These are phyloP conservation scores for Pampus argenteus DNA, from an alignment of 2,797 vertebrate species.

Conservation along the genomic window DNA sequence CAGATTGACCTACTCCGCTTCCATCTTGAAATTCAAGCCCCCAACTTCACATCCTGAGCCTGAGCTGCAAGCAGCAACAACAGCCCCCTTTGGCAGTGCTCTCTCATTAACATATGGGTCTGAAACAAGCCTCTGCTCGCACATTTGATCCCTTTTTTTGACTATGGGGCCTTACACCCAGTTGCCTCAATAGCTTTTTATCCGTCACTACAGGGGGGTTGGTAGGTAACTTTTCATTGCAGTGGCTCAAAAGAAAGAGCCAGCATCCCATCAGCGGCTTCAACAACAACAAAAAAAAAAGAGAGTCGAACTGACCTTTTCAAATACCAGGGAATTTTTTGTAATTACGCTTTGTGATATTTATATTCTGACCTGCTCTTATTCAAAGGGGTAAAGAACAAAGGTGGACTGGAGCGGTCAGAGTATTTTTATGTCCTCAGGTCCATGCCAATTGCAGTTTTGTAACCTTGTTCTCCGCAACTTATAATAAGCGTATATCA, in stretches of 20 bases:
- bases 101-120: slow-evolving; percentile 71
- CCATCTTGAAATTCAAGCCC: too few relatives aligned
- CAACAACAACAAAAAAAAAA: slow-evolving; percentile 21
- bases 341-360: slow-evolving; percentile 56
- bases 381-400: slow-evolving; percentile 43
- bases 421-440: slow-evolving; percentile 41
- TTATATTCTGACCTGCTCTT: slow-evolving; percentile 56
- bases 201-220: slow-evolving; percentile 50
- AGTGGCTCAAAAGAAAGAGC: slow-evolving; percentile 28
- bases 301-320: slow-evolving; percentile 49
- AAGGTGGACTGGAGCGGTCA: slow-evolving; percentile 32
- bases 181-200: slow-evolving; percentile 70
- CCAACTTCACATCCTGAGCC: slow-evolving; percentile 43
- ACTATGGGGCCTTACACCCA: slow-evolving; percentile 58
- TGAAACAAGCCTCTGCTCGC: slow-evolving; percentile 61
- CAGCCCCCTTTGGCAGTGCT: slow-evolving; percentile 58
- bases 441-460: slow-evolving; percentile 32
- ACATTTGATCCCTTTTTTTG: slow-evolving; percentile 74
- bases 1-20: slow-evolving; percentile 11
- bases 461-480: slow-evolving; percentile 23
- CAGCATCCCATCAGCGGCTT: slow-evolving; percentile 36
- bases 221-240: slow-evolving; percentile 41
- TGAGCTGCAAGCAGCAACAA: slow-evolving; percentile 29
- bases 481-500: slow-evolving; percentile 45
- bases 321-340: slow-evolving; percentile 56